Base-by-base conservation (phyloP, 2,113 vertebrate genomes). In the Megaptera novaeangliae region DNA sequence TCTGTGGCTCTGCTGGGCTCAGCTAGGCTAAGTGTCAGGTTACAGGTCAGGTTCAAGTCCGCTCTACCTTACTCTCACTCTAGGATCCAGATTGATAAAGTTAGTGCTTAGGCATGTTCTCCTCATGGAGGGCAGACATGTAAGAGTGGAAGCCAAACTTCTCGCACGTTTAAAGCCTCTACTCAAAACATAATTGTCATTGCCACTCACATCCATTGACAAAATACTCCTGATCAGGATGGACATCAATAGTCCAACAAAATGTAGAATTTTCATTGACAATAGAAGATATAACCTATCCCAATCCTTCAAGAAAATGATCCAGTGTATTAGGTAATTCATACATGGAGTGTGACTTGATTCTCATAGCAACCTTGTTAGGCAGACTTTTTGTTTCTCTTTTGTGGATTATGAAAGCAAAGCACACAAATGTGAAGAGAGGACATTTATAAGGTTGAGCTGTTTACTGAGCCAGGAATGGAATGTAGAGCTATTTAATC, bases 1-100 rank as follows among this genome's bases (percentile, higher is more conserved):
- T 29, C 8, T 64, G 2, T 39, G 13, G 8, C 6, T 69, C 9
- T 34, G 0, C 1, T 12, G 3, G 10, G 0, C 20, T 93, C 27
- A 6, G 1, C 8, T 75, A 7, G 9, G 5, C 23, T 87, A 49
- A 25, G 5, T 20, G 4, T 11, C n/a, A 91, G 2, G 0, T 1
- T 61, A 27, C 8, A 41, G 10, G 25, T 83, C 4, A 39, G 15
- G 25, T n/a, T 66, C 13, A 25, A 18, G 3, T n/a, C 12, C 25
- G 8, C 0, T 66, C 36, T 27, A 49, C 3, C 6, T 23, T 9
- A 41, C 17, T 91, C 13, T 64, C 12, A 49, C 6, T 49, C 21
- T 17, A 64, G n/a, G 23, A 57, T 6, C 6, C 12, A n/a, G 14
- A 64, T 1, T 44, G 18, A 64, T 52, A 57, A 90, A 68, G 10